A percentile compares a stretch with the other conserved stretches of the same genome.
phyloP scores from a whole-genome alignment of 2,797 vertebrate species.

The Rousettus madagascariensis region DNA sequence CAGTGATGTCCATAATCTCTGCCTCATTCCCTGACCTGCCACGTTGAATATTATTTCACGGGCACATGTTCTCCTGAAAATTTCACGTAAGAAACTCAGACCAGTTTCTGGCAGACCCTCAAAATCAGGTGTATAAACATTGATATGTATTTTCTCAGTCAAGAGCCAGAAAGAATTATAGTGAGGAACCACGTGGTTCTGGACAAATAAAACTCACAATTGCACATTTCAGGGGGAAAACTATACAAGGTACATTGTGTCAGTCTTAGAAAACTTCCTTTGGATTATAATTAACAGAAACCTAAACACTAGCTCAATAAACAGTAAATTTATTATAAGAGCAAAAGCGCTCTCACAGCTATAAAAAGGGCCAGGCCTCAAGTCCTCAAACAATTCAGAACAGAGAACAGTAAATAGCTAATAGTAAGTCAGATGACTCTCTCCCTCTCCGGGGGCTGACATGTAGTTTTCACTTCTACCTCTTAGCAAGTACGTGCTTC shows the following conservation, averaged over 20 bases:
- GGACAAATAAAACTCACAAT: not conserved
- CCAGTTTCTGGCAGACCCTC: not conserved
- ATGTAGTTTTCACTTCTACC: not conserved
- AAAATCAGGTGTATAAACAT: not conserved
- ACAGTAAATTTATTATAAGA: not conserved
- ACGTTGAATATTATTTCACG: not conserved
- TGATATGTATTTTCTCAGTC: not conserved
- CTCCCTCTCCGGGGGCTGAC: not conserved
- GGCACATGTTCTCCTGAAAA: not conserved
- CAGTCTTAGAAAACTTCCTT: not conserved
- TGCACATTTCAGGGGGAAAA: not conserved
- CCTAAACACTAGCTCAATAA: not conserved
- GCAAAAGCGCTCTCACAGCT: not conserved
- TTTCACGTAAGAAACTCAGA: not conserved
- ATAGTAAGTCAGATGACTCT: not conserved
- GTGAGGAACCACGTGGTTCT: fast-evolving
- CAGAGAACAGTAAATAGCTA: not conserved
- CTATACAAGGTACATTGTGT: not conserved
- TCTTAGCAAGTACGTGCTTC: not conserved
- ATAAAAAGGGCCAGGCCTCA: not conserved
- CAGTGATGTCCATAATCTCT: not conserved
- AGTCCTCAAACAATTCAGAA: not conserved
- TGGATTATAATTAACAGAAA: not conserved
- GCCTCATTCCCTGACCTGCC: not conserved
- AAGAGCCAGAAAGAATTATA: not conserved